Evolutionary conservation across 37 sponge, comb jelly and placozoan species (phyloP).

Genomic region (Spongilla lacustris): DNA sequence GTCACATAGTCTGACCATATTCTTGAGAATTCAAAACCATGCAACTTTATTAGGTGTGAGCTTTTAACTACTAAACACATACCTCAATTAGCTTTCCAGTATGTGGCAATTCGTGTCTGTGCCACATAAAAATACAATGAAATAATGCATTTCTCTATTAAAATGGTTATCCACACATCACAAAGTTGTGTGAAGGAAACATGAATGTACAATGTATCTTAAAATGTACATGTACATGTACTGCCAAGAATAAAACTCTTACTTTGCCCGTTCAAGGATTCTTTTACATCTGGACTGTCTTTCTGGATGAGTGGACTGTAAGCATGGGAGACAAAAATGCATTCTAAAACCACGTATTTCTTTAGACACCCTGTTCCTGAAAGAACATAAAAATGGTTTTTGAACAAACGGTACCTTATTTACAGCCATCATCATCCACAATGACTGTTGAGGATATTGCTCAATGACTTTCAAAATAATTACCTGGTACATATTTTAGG

Average conservation of each 20-base stretch:
- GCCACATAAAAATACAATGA: neutral
- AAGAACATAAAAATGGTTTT: neutral
- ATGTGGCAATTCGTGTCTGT: slow-evolving; percentile 9
- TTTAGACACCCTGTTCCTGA: neutral
- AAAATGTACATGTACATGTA: neutral
- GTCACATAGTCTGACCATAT: slow-evolving; percentile 69
- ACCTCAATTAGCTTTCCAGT: slow-evolving; percentile 58
- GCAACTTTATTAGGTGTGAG: neutral
- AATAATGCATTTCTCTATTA: no score
- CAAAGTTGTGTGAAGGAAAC: neutral
- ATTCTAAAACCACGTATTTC: no score
- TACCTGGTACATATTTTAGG: slow-evolving; percentile 25
- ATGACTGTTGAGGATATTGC: slow-evolving; percentile 83
- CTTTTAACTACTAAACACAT: neutral
- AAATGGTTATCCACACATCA: no score
- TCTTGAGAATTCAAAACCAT: slow-evolving; percentile 26
- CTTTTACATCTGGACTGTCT: slow-evolving; percentile 64
- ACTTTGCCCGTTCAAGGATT: slow-evolving; percentile 75
- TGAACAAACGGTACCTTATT: slow-evolving; percentile 66
- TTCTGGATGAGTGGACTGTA: slow-evolving; percentile 70
- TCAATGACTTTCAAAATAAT: slow-evolving; percentile 77
- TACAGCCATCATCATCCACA: slow-evolving; percentile 95
- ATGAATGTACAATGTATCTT: no score
- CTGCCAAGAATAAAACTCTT: slow-evolving; percentile 7
- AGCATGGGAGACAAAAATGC: neutral